These are phyloP conservation scores for Paracanthobrama guichenoti DNA, from an alignment of 2,113 vertebrate species.

Conservation along the genomic window DNA sequence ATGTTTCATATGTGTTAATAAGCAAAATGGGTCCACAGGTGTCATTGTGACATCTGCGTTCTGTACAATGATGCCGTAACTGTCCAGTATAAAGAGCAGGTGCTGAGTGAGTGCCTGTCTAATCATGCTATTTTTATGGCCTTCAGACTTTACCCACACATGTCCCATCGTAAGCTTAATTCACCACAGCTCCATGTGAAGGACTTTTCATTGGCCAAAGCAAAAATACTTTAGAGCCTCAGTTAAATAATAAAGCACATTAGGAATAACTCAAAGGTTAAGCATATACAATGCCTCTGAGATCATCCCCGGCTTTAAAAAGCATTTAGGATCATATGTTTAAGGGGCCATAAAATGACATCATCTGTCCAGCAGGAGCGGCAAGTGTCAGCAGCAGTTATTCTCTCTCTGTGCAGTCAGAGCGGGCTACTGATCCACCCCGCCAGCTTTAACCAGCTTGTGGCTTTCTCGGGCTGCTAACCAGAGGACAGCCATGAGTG, in stretches of 20 bases:
- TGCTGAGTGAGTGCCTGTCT: conserved; percentile 56
- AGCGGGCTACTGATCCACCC: conserved; percentile 37
- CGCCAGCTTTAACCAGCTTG: conserved; percentile 53
- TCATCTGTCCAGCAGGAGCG: conserved; percentile 51
- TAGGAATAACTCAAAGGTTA: conserved; percentile 62
- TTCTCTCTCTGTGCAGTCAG: conserved; percentile 40
- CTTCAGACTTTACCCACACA: conserved; percentile 48
- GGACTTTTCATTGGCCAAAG: conserved; percentile 50
- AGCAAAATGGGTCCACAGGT: conserved; percentile 32
- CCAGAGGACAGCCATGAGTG: conserved; percentile 54
- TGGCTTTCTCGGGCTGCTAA: conserved; percentile 57
- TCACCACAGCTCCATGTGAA: conserved; percentile 55
- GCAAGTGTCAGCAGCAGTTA: conserved; percentile 38
- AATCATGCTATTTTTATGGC: conserved; percentile 56
- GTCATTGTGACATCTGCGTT: conserved; percentile 50
- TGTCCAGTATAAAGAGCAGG: conserved; percentile 35
- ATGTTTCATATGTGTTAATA: conserved; percentile 41
- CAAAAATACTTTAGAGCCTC: conserved; percentile 59
- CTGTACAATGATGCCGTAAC: conserved; percentile 43
- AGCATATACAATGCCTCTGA: conserved; percentile 64
- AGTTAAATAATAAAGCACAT: conserved; percentile 60
- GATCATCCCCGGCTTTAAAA: conserved; percentile 63
- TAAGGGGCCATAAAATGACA: conserved; percentile 61
- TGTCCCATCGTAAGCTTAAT: conserved; percentile 59
- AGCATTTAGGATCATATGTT: conserved; percentile 58